These are phyloP conservation scores for Gallinago nigripennis DNA, from an alignment of 2,797 vertebrate species.

Conservation along the genomic window DNA sequence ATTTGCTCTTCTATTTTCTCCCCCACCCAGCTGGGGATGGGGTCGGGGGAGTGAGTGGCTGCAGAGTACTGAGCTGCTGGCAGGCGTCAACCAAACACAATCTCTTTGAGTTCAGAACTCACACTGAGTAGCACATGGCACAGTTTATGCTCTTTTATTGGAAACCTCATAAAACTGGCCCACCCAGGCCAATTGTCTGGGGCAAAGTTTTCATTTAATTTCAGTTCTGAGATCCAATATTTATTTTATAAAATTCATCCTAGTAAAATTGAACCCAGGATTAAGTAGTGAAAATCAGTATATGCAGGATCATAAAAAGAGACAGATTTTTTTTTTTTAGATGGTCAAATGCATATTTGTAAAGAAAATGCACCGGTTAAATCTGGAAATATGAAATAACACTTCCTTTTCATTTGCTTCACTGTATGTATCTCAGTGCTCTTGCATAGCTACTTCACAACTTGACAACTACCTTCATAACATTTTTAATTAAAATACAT, in stretches of 20 bases:
- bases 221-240: not conserved
- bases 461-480: not conserved
- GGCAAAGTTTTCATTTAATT: not conserved
- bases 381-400: not conserved
- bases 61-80: not conserved
- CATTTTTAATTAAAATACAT: constrained; percentile 21
- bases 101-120: not conserved
- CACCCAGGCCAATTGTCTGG: fast-evolving
- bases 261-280: not conserved
- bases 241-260: not conserved
- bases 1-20: fast-evolving
- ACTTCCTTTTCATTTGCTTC: not conserved
- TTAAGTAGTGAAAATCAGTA: not conserved
- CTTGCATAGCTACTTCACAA: not conserved
- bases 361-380: not conserved
- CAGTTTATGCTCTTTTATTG: not conserved
- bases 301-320: not conserved
- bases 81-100: not conserved
- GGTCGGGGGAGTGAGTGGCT: not conserved
- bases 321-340: not conserved
- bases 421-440: not conserved
- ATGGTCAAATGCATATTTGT: not conserved
- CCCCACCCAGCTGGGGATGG: too few species aligned
- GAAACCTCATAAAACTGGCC: not conserved
- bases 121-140: not conserved